These are phyloP conservation scores for Aeoliscus strigatus DNA, from an alignment of 2,797 vertebrate species.

Conservation along the genomic window DNA sequence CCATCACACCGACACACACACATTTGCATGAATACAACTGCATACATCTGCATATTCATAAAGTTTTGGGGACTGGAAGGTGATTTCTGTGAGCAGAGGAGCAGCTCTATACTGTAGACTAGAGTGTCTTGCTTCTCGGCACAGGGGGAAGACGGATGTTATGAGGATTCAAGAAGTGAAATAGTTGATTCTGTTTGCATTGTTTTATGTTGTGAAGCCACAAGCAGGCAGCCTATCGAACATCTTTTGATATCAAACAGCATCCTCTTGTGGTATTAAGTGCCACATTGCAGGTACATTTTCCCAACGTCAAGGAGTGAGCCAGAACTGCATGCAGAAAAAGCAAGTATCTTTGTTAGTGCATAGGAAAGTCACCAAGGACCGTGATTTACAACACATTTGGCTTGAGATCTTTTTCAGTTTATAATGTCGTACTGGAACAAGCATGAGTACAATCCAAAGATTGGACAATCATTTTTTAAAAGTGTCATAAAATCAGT, in stretches of 20 bases:
- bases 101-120: no score
- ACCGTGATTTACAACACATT: no score
- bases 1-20: background rate
- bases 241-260: slow-evolving; percentile 15
- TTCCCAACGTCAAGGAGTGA: background rate
- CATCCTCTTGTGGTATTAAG: slow-evolving; percentile 28
- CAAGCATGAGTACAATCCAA: no score
- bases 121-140: background rate
- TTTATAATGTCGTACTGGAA: no score
- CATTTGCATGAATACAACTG: background rate
- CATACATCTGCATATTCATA: background rate
- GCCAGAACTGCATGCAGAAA: no score
- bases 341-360: no score
- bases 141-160: background rate
- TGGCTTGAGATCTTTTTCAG: no score
- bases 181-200: background rate
- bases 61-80: background rate
- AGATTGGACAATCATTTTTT: no score
- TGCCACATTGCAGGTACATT: background rate
- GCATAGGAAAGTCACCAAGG: no score
- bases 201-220: background rate
- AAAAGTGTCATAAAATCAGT: slow-evolving; percentile 11
- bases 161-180: background rate
- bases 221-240: no score
- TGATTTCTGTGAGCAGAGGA: slow-evolving; percentile 11